These are phyloP conservation scores for Panzeria rudis DNA, from an alignment of 2,888 invertebrate genomes.

Conservation along the genomic window DNA sequence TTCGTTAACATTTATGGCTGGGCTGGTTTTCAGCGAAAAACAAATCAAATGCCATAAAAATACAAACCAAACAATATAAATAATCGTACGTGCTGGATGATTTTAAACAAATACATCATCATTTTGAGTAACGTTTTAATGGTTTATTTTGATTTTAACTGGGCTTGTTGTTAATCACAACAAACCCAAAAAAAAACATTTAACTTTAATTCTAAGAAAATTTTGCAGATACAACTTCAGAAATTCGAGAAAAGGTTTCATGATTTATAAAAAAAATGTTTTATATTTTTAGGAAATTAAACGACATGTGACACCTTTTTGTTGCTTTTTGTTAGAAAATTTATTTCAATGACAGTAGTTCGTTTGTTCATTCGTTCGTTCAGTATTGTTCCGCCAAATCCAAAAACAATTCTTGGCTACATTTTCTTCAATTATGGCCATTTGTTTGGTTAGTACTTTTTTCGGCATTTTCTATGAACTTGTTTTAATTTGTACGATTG, in stretches of 20 bases:
- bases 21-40: conserved; percentile 70
- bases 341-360: conserved; percentile 19
- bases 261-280: conserved; percentile 38
- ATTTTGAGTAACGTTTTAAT: conserved; percentile 44
- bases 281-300: conserved; percentile 69
- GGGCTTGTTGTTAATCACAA: conserved; percentile 9
- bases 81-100: conserved; percentile 72
- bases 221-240: conserved; percentile 43
- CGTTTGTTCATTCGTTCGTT: not conserved
- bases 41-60: conserved; percentile 72
- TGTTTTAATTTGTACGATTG: conserved; percentile 58
- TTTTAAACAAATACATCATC: conserved; percentile 70
- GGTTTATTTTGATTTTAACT: conserved; percentile 46
- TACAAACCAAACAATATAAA: conserved; percentile 67
- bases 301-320: conserved; percentile 70
- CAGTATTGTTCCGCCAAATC: conserved; percentile 45
- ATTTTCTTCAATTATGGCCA: conserved; percentile 53
- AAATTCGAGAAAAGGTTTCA: conserved; percentile 35
- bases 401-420: not conserved
- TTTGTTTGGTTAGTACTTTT: not conserved
- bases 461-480: conserved; percentile 64
- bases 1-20: conserved; percentile 67
- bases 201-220: conserved; percentile 67
- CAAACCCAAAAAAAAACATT: conserved; percentile 25
- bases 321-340: conserved; percentile 48